phyloP scores from a whole-genome alignment of 2,113 vertebrate species.

The Xiphophorus maculatus region DNA sequence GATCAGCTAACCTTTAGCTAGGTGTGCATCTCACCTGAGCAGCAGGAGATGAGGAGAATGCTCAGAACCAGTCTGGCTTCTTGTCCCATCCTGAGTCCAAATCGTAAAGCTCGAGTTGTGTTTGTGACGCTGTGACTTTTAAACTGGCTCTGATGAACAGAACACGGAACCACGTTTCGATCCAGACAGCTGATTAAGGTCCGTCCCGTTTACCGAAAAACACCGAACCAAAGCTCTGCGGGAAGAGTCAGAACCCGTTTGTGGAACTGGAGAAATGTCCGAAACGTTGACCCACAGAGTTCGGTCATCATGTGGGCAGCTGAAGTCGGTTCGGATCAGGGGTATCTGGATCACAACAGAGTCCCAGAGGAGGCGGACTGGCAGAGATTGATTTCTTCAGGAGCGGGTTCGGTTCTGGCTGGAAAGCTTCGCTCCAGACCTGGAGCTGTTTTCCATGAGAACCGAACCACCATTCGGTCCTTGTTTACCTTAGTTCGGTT shows the following conservation, averaged over 20 bases:
- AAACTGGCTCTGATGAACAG: not conserved
- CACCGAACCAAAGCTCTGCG: not conserved
- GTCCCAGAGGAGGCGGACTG: not conserved
- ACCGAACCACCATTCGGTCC: not conserved
- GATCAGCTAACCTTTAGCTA: not conserved
- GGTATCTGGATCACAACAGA: not conserved
- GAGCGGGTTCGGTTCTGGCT: not conserved
- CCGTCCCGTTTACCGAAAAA: not conserved
- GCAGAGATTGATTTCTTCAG: not conserved
- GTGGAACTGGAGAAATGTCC: not conserved
- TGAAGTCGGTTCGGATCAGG: not conserved
- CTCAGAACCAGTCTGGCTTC: slow-evolving; percentile 92
- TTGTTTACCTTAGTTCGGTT: not conserved
- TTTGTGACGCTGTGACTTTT: not conserved
- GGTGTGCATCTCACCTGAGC: not conserved
- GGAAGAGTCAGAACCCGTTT: not conserved
- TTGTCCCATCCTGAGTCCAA: slow-evolving; percentile 84
- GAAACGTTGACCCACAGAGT: not conserved
- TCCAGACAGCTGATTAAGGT: not conserved
- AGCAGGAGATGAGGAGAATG: slow-evolving; percentile 83
- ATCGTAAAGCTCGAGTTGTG: not conserved
- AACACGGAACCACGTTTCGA: not conserved
- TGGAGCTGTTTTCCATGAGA: not conserved
- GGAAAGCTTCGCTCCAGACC: not conserved
- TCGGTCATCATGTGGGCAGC: not conserved